Conservation (phyloP, 2,888 invertebrate species). For the Empis livida region DNA sequence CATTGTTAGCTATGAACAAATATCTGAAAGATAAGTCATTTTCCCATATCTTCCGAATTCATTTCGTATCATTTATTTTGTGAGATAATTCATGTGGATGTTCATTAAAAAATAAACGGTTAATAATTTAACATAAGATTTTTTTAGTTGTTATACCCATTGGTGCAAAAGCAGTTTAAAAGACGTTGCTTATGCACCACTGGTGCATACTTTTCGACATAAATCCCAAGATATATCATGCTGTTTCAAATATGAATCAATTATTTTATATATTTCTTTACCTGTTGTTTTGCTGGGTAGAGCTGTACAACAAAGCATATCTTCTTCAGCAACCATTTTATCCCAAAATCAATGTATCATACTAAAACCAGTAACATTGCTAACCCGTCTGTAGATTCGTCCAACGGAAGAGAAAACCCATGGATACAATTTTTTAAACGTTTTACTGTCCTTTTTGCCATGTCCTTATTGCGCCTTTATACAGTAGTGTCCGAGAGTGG, state of each 20-base stretch:
- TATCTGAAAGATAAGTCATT: no score
- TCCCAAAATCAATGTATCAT: not conserved
- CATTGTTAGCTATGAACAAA: no score
- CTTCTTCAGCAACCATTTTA: not conserved
- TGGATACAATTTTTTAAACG: not conserved
- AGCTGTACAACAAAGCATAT: not conserved
- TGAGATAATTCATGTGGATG: no score
- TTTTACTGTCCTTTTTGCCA: not conserved
- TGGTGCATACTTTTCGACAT: no score
- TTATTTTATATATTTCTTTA: not conserved
- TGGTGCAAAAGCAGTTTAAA: no score
- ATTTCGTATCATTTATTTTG: no score
- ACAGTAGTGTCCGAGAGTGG: not conserved
- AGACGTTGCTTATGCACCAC: conserved; percentile 11
- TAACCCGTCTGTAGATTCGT: not conserved
- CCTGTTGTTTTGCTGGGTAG: not conserved
- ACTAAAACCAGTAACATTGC: not conserved
- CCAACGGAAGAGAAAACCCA: not conserved
- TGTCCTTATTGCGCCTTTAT: not conserved
- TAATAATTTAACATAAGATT: no score
- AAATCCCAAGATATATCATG: not conserved
- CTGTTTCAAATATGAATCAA: not conserved
- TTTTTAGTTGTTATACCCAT: no score
- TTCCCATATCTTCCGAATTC: no score
- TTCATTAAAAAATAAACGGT: no score